phyloP scores from a whole-genome alignment of 2,113 vertebrate species.

The Anarrhichthys ocellatus region DNA sequence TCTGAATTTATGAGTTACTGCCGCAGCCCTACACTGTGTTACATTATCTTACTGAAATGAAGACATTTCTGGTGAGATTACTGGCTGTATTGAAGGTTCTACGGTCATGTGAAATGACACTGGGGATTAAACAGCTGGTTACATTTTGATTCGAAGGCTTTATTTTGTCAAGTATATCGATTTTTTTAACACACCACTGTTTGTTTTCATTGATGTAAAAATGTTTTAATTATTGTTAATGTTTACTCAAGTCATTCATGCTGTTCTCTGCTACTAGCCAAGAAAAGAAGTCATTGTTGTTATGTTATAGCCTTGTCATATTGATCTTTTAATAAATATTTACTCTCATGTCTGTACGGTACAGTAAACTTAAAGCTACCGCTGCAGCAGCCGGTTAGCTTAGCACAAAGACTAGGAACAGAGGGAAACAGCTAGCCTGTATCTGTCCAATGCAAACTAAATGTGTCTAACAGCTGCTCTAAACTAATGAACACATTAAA shows the following conservation, averaged over 20 bases:
- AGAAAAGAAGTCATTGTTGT: neutral
- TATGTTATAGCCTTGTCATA: neutral
- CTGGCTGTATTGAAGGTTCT: neutral
- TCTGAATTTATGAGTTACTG: conserved; percentile 34
- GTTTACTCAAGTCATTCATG: neutral
- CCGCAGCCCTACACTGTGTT: conserved; percentile 2
- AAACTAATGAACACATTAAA: neutral
- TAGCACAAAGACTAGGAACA: conserved; percentile 5
- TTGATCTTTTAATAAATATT: neutral
- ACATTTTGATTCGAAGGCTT: neutral
- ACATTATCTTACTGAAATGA: neutral
- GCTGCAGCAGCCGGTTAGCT: neutral
- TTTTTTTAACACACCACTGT: neutral
- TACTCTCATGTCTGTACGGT: neutral
- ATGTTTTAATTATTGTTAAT: neutral
- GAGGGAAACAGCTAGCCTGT: neutral
- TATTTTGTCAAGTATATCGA: neutral
- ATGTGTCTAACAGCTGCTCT: neutral
- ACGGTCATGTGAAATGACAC: neutral
- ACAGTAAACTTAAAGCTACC: neutral
- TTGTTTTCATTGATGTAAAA: neutral
- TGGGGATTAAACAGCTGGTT: neutral
- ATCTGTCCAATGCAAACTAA: neutral
- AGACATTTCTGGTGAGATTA: neutral
- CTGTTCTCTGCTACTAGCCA: neutral